These are phyloP conservation scores for Drosophila malerkotliana DNA, from an alignment of 1,140 invertebrate genomes.

Conservation along the genomic window DNA sequence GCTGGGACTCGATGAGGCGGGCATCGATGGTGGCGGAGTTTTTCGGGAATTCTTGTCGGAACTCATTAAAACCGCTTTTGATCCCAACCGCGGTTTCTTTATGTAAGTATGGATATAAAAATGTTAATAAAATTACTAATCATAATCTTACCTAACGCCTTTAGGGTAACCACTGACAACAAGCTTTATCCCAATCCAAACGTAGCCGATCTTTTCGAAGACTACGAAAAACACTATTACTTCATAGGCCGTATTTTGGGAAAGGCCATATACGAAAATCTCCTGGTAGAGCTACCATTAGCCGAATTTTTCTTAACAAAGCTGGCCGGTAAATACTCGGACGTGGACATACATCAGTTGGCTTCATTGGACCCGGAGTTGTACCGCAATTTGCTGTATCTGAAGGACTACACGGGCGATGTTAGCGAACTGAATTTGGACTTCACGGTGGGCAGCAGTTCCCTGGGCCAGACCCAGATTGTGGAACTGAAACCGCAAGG, in stretches of 20 bases:
- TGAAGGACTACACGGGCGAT: conserved; percentile 92
- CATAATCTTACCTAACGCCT: background rate
- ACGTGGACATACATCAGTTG: conserved; percentile 96
- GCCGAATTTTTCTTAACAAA: conserved; percentile 97
- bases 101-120: conserved; percentile 49
- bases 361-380: conserved; percentile 96
- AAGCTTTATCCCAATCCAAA: conserved; percentile 98
- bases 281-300: conserved; percentile 96
- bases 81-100: conserved; percentile 98
- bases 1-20: conserved; percentile 95
- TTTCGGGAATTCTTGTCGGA: conserved; percentile 96
- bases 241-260: conserved; percentile 98
- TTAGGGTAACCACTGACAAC: conserved; percentile 93
- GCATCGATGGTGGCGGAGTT: conserved; percentile 97
- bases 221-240: conserved; percentile 96
- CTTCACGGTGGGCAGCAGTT: conserved; percentile 95
- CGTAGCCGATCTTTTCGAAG: conserved; percentile 91
- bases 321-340: conserved; percentile 90
- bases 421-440: conserved; percentile 94
- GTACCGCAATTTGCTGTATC: conserved; percentile 94
- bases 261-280: conserved; percentile 98
- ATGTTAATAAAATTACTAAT: background rate
- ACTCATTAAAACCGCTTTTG: conserved; percentile 96
- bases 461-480: conserved; percentile 94
- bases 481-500: conserved; percentile 96